Evolutionary conservation across 1,140 invertebrate species (phyloP).

Genomic region (Diachasmimorpha longicaudata): DNA sequence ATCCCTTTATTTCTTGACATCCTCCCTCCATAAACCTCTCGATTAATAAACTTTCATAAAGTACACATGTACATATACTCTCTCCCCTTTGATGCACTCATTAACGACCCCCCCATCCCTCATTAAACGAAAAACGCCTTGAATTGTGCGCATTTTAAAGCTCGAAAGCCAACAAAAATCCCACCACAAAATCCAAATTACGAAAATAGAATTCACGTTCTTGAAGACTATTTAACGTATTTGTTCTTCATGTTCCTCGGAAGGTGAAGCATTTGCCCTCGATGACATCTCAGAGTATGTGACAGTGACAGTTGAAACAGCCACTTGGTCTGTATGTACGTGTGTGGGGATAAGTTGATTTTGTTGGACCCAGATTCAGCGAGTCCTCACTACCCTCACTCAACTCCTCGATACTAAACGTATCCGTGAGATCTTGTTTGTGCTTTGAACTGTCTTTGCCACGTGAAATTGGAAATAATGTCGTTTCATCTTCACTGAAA

Average conservation of each 20-base stretch:
- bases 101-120: not conserved
- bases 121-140: not conserved
- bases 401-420: conserved; percentile 69
- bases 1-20: not conserved
- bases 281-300: conserved; percentile 46
- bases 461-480: conserved; percentile 64
- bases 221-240: not conserved
- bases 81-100: not conserved
- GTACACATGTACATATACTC: not conserved
- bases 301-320: conserved; percentile 57
- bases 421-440: conserved; percentile 68
- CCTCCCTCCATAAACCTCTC: not conserved
- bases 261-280: conserved; percentile 11
- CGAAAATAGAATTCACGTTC: not conserved
- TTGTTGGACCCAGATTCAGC: conserved; percentile 50
- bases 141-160: not conserved
- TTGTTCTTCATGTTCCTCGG: not conserved
- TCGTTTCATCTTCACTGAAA: conserved; percentile 66
- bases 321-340: conserved; percentile 48
- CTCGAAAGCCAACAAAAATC: not conserved
- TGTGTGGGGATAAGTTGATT: conserved; percentile 47
- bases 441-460: conserved; percentile 58
- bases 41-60: not conserved
- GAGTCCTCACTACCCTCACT: conserved; percentile 70
- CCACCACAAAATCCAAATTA: not conserved